These are phyloP conservation scores for Lepeophtheirus salmonis DNA, from an alignment of 1,140 invertebrate species.

Conservation along the genomic window DNA sequence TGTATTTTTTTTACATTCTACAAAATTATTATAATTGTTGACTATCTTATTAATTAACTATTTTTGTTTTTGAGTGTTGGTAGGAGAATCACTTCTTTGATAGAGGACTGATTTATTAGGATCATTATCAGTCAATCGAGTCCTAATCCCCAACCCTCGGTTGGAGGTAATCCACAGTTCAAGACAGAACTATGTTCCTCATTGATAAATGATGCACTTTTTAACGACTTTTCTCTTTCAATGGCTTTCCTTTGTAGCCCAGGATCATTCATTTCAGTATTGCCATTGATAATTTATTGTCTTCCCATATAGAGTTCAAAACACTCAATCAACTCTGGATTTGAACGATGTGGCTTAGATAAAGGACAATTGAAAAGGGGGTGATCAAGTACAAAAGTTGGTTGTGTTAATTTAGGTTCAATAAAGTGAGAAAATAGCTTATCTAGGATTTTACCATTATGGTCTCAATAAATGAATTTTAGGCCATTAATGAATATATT, in stretches of 20 bases:
- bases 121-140: slow-evolving; percentile 11
- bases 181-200: slow-evolving; percentile 92
- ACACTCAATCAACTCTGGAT: not conserved
- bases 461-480: not conserved
- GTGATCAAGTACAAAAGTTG: slow-evolving; percentile 17
- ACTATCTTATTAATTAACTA: no score
- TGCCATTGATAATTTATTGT: slow-evolving; percentile 58
- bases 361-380: slow-evolving; percentile 13
- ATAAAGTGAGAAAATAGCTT: slow-evolving; percentile 9
- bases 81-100: slow-evolving; percentile 10
- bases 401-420: slow-evolving; percentile 5
- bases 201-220: slow-evolving; percentile 89
- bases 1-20: no score
- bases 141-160: slow-evolving; percentile 34
- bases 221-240: slow-evolving; percentile 48
- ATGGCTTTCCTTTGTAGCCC: slow-evolving; percentile 63
- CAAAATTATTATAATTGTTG: no score
- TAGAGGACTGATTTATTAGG: slow-evolving; percentile 3
- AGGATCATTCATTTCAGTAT: slow-evolving; percentile 98
- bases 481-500: not conserved
- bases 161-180: slow-evolving; percentile 94
- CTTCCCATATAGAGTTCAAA: slow-evolving; percentile 11
- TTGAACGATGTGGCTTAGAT: slow-evolving; percentile 1
- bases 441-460: slow-evolving; percentile 10
- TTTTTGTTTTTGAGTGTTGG: slow-evolving; percentile 5